These are phyloP conservation scores for Calliopsis andreniformis DNA, from an alignment of 1,140 invertebrate genomes.

Conservation along the genomic window DNA sequence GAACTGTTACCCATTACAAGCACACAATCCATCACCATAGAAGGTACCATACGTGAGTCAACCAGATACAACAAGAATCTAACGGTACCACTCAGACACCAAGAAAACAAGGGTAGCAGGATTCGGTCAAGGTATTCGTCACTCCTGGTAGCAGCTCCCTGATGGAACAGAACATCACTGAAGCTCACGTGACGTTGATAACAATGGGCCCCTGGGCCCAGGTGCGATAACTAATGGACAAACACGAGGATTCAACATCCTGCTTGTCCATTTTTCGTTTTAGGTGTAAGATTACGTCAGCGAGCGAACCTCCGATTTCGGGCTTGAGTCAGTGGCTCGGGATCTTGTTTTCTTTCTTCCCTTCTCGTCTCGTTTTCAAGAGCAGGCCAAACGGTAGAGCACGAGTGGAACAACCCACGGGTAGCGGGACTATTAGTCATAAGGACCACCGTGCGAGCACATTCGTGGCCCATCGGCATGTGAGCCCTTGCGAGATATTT, in stretches of 20 bases:
- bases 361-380: not conserved
- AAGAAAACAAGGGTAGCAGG: not conserved
- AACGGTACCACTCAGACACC: not conserved
- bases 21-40: no score
- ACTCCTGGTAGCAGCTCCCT: not conserved
- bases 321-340: constrained; percentile 12
- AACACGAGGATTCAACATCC: not conserved
- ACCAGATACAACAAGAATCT: not conserved
- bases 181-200: constrained; percentile 19
- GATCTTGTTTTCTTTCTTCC: constrained; percentile 37
- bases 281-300: constrained; percentile 13
- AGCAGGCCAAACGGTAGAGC: constrained; percentile 30
- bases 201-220: not conserved
- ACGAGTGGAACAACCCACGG: constrained; percentile 51
- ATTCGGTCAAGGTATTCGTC: constrained; percentile 7
- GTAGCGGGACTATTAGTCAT: constrained; percentile 56
- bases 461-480: constrained; percentile 30
- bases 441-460: constrained; percentile 59
- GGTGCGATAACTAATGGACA: constrained; percentile 35
- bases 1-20: no score
- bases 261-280: not conserved
- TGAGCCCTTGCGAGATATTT: constrained; percentile 54
- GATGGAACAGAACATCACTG: not conserved
- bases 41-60: not conserved
- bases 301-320: not conserved